Evolutionary conservation across 2,888 invertebrate genomes (phyloP), one percentile per base, ranked within the genome.

Genomic region (Tromatobia lineatoria): DNA sequence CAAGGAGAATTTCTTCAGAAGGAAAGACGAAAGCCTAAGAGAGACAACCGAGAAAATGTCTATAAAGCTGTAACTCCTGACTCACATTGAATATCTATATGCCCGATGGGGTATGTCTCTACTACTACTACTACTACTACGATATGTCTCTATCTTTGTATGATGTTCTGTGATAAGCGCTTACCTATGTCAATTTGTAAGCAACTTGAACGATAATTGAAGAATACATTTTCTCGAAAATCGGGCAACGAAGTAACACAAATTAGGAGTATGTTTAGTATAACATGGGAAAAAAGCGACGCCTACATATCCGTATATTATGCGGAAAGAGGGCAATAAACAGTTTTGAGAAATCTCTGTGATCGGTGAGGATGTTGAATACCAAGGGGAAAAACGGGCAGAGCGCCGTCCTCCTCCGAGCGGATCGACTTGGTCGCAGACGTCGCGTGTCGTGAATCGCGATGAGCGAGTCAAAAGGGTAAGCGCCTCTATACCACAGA

Each of bases 391-490:
- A 70, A 70, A 52, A 23, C 70, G 34, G 20, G 52, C 50, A 18
- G 13, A 29, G 20, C n/a, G 18, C 34, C n/a, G 50, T 10, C 52
- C 38, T 50, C 34, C 70, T 10, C 70, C 52, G 38, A 70, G 13
- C 18, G 52, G 52, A 70, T 38, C 70, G 23, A 50, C 20, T 70
- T 38, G 52, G 50, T 34, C n/a, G 18, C 20, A 52, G 52, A 20
- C 70, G 70, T 70, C 47, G 70, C 23, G 11, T 34, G 52, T 52
- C 52, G 52, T 54, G 70, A 70, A 70, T 70, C 52, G 70, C 70
- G 70, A 70, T 70, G 70, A 70, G 70, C 11, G 64, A 70, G 70
- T 70, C 70, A 38, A 70, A 70, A 70, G 70, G 52, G 70, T 70
- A 70, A 70, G 38, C 50, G 52, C 23, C 52, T 69, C 52, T 70